Base-by-base conservation (phyloP, 1,140 invertebrate species). In the Drosophila nebulosa region DNA sequence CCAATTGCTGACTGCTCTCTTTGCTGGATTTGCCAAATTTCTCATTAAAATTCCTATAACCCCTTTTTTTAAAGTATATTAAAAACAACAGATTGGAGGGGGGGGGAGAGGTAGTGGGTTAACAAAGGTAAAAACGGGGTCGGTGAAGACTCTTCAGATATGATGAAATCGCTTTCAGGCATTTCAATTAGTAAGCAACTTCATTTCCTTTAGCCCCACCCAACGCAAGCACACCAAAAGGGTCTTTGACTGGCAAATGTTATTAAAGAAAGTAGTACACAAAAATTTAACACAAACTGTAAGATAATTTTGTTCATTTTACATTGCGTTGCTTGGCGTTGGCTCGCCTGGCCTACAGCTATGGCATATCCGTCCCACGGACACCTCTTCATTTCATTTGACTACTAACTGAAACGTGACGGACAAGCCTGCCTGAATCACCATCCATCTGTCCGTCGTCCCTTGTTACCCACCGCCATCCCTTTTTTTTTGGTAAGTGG, bases 311-410 rank as follows among this genome's bases (percentile, higher is more conserved):
- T n/a, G 26, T 73, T 70, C 69, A 35, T 65, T 62, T 58, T 59
- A 36, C 16, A 21, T 61, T 52, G 50, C 52, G 16, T 27, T 59
- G 68, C 9, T 21, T 10, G 24, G 22, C 30, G 30, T 32, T 55
- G 35, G 50, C 64, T 59, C 51, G 32, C 68, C 12, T 55, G 35
- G 50, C 64, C 62, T 42, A 39, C 68, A 52, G 32, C 51, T 27
- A n/a, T 52, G 64, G 69, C 64, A 69, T 64, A 59, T 63, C 52
- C 36, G 51, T 39, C 50, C 27, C 16, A 50, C 55, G 53, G 73
- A 72, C 78, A 84, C 79, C 65, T 76, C 69, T 74, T 74, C 72
- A 71, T 76, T 60, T 74, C 57, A 75, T 86, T 84, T 85, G 76
- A 73, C 72, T 79, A 73, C 72, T 79, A 85, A 77, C 71, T 74